These are phyloP conservation scores for Aythya fuligula DNA, from an alignment of 2,797 vertebrate species.

Conservation along the genomic window DNA sequence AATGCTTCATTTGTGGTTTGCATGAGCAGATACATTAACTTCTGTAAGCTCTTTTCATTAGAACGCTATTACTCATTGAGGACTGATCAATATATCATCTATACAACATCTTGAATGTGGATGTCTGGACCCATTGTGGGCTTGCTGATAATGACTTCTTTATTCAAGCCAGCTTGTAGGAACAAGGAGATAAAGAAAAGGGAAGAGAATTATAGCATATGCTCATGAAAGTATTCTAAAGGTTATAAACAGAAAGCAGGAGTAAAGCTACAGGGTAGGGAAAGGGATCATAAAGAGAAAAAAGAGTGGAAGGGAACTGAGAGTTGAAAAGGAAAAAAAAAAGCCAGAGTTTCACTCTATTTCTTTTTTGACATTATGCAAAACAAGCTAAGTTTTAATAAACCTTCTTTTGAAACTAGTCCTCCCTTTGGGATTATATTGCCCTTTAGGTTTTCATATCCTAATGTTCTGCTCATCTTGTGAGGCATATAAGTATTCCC, in stretches of 20 bases:
- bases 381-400: slow-evolving; percentile 57
- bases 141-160: slow-evolving; percentile 92
- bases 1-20: slow-evolving; percentile 89
- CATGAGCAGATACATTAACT: slow-evolving; percentile 90
- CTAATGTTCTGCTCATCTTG: slow-evolving; percentile 41
- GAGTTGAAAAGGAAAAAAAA: slow-evolving; percentile 57
- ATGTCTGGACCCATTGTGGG: slow-evolving; percentile 93
- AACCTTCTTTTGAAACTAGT: slow-evolving; percentile 60
- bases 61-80: slow-evolving; percentile 89
- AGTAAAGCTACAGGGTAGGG: slow-evolving; percentile 58
- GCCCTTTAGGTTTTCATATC: slow-evolving; percentile 61
- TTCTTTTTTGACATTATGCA: slow-evolving; percentile 49
- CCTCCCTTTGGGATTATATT: slow-evolving; percentile 51
- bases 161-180: slow-evolving; percentile 95
- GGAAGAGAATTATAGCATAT: slow-evolving; percentile 88
- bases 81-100: slow-evolving; percentile 97
- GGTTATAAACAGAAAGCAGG: slow-evolving; percentile 85
- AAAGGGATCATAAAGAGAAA: slow-evolving; percentile 23
- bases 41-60: slow-evolving; percentile 88
- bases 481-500: slow-evolving; percentile 51
- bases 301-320: slow-evolving; percentile 51
- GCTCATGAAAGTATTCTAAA: slow-evolving; percentile 86
- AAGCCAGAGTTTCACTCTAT: slow-evolving; percentile 1
- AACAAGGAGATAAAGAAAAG: slow-evolving; percentile 95
- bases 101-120: slow-evolving; percentile 93